A percentile compares a stretch with the other conserved stretches of the same genome.
Conservation (phyloP, 2,113 vertebrate genomes). For the Ailuropoda melanoleuca region DNA sequence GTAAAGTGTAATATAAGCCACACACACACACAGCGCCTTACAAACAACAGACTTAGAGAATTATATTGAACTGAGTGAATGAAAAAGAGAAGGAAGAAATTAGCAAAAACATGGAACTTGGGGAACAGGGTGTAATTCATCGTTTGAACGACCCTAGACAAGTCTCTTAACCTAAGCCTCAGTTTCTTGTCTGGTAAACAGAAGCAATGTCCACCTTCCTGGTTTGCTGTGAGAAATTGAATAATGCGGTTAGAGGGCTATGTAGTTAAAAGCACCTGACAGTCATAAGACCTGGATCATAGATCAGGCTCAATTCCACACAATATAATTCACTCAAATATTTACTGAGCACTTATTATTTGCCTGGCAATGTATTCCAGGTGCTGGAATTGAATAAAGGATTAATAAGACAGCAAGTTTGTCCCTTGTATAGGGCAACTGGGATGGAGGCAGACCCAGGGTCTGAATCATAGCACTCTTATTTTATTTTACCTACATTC, state of each 20-base stretch:
- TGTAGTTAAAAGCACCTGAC: conserved; percentile 55
- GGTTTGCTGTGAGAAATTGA: neutral
- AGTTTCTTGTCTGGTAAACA: conserved; percentile 10
- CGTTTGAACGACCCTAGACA: neutral
- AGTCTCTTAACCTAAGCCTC: neutral
- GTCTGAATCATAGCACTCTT: neutral
- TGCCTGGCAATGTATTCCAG: neutral
- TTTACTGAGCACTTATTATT: conserved; percentile 44
- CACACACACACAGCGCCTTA: neutral
- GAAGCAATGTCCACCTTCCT: neutral
- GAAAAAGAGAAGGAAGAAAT: neutral
- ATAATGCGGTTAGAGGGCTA: neutral
- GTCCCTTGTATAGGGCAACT: neutral
- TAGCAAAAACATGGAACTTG: neutral
- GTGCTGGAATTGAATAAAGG: conserved; percentile 38
- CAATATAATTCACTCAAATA: conserved; percentile 63
- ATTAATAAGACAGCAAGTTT: neutral
- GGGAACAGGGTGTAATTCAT: neutral
- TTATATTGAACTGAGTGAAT: neutral
- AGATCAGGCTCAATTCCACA: neutral
- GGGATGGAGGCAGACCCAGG: neutral
- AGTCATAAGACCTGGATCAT: conserved; percentile 51
- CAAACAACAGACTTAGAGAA: neutral
- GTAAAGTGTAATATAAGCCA: neutral
- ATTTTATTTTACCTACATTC: neutral